Conservation (phyloP, 2,888 invertebrate species). For the Endomychus coccineus region DNA sequence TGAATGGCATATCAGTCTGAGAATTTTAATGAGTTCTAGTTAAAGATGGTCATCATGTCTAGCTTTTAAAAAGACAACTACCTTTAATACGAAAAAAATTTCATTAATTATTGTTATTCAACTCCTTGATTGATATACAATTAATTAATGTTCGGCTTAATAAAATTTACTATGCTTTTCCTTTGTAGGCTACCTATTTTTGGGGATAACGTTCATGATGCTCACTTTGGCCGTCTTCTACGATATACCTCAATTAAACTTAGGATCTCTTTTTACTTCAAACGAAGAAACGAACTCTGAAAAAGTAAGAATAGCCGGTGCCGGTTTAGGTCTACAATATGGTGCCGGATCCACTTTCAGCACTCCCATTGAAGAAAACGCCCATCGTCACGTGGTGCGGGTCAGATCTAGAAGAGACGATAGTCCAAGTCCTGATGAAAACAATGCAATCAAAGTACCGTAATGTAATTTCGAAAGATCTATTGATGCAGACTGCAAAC, state of each 20-base stretch:
- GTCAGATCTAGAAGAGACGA: constrained; percentile 56
- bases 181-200: constrained; percentile 67
- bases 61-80: no score
- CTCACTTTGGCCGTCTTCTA: constrained; percentile 76
- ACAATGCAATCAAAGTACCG: constrained; percentile 1
- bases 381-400: constrained; percentile 54
- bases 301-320: constrained; percentile 58
- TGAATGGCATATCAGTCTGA: no score
- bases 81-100: no score
- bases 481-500: no score
- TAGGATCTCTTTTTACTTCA: constrained; percentile 66
- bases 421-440: constrained; percentile 63
- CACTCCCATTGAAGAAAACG: constrained; percentile 46
- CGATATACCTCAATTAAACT: constrained; percentile 81
- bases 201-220: constrained; percentile 79
- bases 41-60: no score
- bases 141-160: no score
- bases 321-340: constrained; percentile 45
- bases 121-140: no score
- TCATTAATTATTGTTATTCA: no score
- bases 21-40: no score
- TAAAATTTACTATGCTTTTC: no score
- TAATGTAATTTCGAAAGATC: no score
- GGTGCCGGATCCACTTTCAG: constrained; percentile 41
- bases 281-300: constrained; percentile 47